phyloP scores from a whole-genome alignment of 2,888 invertebrate species.

The Sericinus montela region DNA sequence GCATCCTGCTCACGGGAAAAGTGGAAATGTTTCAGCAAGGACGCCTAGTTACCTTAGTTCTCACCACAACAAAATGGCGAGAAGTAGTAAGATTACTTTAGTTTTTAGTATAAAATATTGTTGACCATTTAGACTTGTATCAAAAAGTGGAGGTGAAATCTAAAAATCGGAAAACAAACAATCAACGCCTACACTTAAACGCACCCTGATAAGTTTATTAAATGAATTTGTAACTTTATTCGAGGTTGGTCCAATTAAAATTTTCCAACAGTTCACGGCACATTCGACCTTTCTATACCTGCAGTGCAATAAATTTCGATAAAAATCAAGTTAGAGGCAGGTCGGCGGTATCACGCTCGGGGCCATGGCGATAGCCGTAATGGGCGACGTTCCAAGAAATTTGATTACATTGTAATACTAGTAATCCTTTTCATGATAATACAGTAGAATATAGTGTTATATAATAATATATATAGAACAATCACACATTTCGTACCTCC shows the following conservation, averaged over 20 bases:
- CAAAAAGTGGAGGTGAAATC: background rate
- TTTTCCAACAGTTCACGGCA: conserved; percentile 8
- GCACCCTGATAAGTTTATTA: conserved; percentile 18
- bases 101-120: too few species aligned
- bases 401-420: conserved; percentile 15
- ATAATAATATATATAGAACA: too few species aligned
- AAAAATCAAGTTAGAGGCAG: conserved; percentile 32
- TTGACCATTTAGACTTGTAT: too few species aligned
- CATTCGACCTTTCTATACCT: conserved; percentile 14
- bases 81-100: too few species aligned
- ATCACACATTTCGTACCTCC: too few species aligned
- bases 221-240: conserved; percentile 10
- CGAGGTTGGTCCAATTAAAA: conserved; percentile 10
- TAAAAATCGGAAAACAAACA: background rate
- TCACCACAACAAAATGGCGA: too few species aligned
- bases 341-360: background rate
- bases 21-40: too few species aligned
- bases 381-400: conserved; percentile 18
- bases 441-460: too few species aligned
- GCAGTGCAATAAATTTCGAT: conserved; percentile 47
- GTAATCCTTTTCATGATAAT: too few species aligned
- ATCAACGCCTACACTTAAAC: conserved; percentile 20
- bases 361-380: background rate
- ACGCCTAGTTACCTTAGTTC: too few species aligned
- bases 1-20: too few species aligned